Conservation (phyloP, 2,888 invertebrate species). For the Andricus curvator region DNA sequence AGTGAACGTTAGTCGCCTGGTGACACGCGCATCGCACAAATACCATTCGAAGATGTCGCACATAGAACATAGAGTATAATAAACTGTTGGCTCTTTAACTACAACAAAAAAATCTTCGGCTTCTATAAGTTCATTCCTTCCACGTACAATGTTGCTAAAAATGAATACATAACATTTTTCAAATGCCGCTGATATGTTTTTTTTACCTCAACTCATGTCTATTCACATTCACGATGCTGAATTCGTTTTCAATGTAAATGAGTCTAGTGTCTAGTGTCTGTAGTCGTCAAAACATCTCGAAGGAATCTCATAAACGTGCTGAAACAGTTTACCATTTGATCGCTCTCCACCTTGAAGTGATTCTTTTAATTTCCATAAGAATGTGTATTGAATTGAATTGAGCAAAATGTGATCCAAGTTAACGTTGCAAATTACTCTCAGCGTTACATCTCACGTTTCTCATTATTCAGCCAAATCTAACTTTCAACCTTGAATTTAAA, state of each 20-base stretch:
- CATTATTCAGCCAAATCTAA: not conserved
- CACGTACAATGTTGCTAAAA: not conserved
- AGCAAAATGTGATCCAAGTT: too few species aligned
- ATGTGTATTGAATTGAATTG: too few species aligned
- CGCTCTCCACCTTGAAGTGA: too few species aligned
- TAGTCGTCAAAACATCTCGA: conserved; percentile 5
- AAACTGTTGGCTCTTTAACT: not conserved
- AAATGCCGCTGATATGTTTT: not conserved
- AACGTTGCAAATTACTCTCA: not conserved
- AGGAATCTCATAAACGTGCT: not conserved
- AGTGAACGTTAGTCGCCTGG: conserved; percentile 59
- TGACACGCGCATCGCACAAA: conserved; percentile 28
- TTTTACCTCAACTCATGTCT: not conserved
- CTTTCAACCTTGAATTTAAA: conserved; percentile 17
- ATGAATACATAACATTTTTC: not conserved
- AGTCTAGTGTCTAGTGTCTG: not conserved
- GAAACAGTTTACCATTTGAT: too few species aligned
- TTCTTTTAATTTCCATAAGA: too few species aligned
- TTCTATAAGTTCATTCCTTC: not conserved
- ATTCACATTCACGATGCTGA: not conserved
- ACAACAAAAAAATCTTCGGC: not conserved
- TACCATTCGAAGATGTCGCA: conserved; percentile 5
- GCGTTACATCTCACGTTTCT: not conserved
- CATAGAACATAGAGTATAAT: not conserved
- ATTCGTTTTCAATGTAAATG: conserved; percentile 2